Base-by-base conservation (phyloP, 2,797 vertebrate species). In the Chromis chromis region DNA sequence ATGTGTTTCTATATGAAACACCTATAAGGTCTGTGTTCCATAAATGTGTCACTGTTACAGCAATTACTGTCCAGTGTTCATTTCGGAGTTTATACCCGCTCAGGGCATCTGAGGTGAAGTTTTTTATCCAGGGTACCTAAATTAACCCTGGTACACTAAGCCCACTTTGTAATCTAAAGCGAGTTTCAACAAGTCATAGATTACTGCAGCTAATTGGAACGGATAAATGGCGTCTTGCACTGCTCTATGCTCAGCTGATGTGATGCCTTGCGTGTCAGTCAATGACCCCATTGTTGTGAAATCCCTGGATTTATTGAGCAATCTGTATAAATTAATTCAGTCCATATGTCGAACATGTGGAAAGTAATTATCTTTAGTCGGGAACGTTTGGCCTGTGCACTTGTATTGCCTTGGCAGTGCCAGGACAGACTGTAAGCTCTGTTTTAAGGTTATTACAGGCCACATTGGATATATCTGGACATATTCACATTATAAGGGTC, bases 241-340 rank as follows among this genome's bases (percentile, higher is more conserved):
- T 24, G 78, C 65, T 77, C 65, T 21, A n/a, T 17, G 1, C 87
- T 85, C 80, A 90, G 85, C 82, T 79, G 80, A 85, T 85, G 75
- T 4, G 31, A 81, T 70, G 68, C 59, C 57, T 73, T 74, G 64
- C 21, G 24, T 74, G 64, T 83, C 80, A 70, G 63, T 87, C 83
- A 92, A 86, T 88, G 66, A 83, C 46, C 69, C 80, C 75, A 85
- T 91, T 90, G 90, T 91, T 79, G 62, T 39, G 61, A 88, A 89
- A 88, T 84, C 65, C 56, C 24, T 63, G 71, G 79, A 86, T 87
- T 84, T 81, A 85, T 73, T 74, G 66, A 74, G 65, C 71, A 74
- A 75, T 77, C 74, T 33, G 1, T 68, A 69, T 74, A 76, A 79
- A 85, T 75, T 66, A 62, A 90, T 83, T 77, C 58, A 74, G 50